phyloP scores from a whole-genome alignment of 2,888 invertebrate species.

The Ophion obscuratus region DNA sequence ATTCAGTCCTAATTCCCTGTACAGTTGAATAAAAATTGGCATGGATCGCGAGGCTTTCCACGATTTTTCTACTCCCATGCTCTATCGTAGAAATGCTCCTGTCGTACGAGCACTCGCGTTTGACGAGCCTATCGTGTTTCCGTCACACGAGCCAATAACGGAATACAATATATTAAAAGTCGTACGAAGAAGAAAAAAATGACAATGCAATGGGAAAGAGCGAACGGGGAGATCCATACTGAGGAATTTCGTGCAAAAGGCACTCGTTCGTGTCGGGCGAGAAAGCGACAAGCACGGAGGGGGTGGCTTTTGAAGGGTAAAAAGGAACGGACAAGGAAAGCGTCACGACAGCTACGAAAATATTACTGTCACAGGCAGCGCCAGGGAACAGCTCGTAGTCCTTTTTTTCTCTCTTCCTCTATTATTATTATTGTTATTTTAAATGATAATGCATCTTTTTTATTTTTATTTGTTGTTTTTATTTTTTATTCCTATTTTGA shows the following conservation, averaged over 20 bases:
- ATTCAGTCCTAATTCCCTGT: too few relatives aligned
- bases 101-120: conserved; percentile 26
- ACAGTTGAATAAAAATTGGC: background rate
- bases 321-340: background rate
- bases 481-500: too few relatives aligned
- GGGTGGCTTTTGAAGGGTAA: background rate
- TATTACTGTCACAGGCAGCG: conserved; percentile 18
- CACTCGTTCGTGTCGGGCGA: conserved; percentile 18
- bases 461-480: too few relatives aligned
- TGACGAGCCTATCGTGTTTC: conserved; percentile 48
- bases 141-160: conserved; percentile 35
- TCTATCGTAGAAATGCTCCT: background rate
- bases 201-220: background rate
- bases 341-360: conserved; percentile 18
- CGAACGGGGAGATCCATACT: background rate
- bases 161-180: conserved; percentile 17
- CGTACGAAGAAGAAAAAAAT: background rate
- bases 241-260: conserved; percentile 19
- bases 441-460: too few relatives aligned
- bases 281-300: background rate
- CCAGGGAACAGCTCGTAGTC: background rate
- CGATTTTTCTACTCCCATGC: background rate
- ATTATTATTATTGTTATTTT: too few relatives aligned
- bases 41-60: background rate
- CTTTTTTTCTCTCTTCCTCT: background rate